Evolutionary conservation across 2,888 invertebrate species (phyloP).

Genomic region (Vannuccia rotundouncinata): DNA sequence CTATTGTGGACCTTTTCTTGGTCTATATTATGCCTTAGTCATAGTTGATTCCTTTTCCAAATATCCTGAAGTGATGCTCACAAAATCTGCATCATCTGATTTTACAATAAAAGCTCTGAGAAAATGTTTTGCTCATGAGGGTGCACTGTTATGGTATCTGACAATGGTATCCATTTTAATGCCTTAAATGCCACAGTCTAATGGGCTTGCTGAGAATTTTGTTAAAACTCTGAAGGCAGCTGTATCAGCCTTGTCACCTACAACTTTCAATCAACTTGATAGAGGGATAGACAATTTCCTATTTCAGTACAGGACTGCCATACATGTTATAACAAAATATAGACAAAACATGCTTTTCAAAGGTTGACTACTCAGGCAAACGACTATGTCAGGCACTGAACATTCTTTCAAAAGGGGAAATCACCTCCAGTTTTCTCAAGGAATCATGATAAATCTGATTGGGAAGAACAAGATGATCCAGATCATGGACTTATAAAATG

Average conservation of each 20-base stretch:
- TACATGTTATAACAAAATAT: too few relatives aligned
- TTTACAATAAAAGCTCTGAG: background rate
- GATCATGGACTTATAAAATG: background rate
- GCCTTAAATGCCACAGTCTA: background rate
- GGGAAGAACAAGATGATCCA: background rate
- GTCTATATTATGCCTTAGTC: background rate
- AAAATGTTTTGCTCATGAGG: background rate
- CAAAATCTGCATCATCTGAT: background rate
- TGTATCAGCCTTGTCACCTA: background rate
- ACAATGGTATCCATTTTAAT: background rate
- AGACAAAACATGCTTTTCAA: background rate
- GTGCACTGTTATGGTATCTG: background rate
- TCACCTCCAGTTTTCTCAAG: background rate
- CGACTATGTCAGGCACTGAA: too few relatives aligned
- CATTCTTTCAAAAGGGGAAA: background rate
- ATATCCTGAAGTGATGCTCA: constrained; percentile 3
- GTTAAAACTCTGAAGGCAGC: constrained; percentile 4
- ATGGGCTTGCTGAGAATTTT: constrained; percentile 15
- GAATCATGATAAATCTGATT: background rate
- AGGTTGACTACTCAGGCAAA: background rate
- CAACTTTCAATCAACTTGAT: background rate
- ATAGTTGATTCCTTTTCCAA: background rate
- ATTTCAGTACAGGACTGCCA: background rate
- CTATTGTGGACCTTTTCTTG: background rate
- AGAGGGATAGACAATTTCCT: background rate